phyloP scores from a whole-genome alignment of 2,113 vertebrate genomes.

The Sander vitreus region DNA sequence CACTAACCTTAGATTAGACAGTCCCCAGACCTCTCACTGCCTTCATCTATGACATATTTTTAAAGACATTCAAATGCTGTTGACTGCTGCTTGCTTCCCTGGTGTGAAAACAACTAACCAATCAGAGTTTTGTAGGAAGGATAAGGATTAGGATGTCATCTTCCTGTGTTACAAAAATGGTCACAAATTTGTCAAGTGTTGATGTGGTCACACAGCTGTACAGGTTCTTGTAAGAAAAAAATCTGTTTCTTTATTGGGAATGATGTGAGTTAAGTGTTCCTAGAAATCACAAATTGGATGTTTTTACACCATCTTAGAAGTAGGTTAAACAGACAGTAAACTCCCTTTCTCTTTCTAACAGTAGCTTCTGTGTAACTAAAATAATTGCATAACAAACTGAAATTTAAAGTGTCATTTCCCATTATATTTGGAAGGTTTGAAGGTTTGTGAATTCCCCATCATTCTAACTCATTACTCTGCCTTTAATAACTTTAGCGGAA shows the following conservation, averaged over 20 bases:
- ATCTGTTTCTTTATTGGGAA: neutral
- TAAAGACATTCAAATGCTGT: neutral
- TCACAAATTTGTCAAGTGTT: neutral
- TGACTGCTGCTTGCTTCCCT: neutral
- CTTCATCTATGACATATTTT: neutral
- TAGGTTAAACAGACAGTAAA: neutral
- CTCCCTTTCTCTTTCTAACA: neutral
- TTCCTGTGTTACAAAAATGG: neutral
- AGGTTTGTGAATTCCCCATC: neutral
- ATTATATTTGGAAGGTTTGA: neutral
- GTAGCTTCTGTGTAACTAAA: constrained; percentile 1
- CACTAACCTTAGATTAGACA: neutral
- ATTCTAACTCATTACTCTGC: neutral
- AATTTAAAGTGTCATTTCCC: constrained; percentile 4
- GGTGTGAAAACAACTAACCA: neutral
- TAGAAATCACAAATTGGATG: neutral
- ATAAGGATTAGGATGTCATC: neutral
- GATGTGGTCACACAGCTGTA: neutral
- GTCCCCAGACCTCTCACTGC: neutral
- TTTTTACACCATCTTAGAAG: neutral
- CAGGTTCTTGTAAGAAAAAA: neutral
- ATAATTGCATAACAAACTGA: neutral
- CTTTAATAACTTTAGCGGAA: neutral
- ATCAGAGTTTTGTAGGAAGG: neutral
- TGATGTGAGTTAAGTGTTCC: neutral